Conservation (phyloP, 2,113 vertebrate genomes). For the Anhinga anhinga region DNA sequence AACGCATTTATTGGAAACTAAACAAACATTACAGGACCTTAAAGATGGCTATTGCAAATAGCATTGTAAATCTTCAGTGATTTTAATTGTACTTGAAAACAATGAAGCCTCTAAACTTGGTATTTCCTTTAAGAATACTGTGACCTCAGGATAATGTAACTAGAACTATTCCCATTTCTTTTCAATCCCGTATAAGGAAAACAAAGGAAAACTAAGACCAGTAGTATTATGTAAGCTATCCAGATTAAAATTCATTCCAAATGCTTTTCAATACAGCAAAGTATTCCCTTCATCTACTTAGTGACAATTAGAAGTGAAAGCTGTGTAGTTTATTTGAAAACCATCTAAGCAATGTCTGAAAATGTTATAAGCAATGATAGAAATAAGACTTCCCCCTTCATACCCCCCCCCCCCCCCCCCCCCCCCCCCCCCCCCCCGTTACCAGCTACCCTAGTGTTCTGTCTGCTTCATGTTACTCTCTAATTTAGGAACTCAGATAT, state of each 20-base stretch:
- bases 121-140: neutral
- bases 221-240: neutral
- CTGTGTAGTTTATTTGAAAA: neutral
- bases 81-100: neutral
- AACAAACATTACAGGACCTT: neutral
- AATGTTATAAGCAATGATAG: neutral
- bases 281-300: neutral
- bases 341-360: neutral
- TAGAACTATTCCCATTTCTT: neutral
- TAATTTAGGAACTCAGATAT: neutral
- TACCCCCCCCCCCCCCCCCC: too few species aligned
- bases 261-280: neutral
- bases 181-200: slow-evolving; percentile 7
- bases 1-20: neutral
- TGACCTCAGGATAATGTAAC: neutral
- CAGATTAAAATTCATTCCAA: neutral
- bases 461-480: neutral
- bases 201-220: neutral
- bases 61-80: neutral
- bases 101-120: neutral
- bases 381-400: neutral
- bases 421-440: neutral
- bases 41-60: neutral
- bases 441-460: neutral
- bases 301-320: neutral